Percentiles rank a stretch among this genome's conserved stretches.
Conservation (phyloP, 2,797 vertebrate species). For the Lateolabrax maculatus region DNA sequence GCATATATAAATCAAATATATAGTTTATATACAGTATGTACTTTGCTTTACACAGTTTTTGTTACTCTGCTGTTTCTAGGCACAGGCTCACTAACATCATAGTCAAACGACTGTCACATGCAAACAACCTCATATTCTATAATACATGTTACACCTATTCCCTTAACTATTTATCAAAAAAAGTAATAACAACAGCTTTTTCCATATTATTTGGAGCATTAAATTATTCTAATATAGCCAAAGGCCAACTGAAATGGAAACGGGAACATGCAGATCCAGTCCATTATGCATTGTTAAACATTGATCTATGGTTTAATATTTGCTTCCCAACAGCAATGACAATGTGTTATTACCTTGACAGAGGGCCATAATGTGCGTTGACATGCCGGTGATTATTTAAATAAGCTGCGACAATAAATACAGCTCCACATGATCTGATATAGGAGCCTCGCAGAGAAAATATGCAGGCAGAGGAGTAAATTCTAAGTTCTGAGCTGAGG, state of each 20-base stretch:
- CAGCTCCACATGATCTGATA: conserved; percentile 63
- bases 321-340: conserved; percentile 82
- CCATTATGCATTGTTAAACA: conserved; percentile 86
- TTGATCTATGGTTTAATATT: conserved; percentile 90
- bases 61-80: conserved; percentile 6
- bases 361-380: conserved; percentile 80
- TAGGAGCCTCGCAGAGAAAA: conserved; percentile 52
- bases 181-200: conserved; percentile 79
- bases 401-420: conserved; percentile 82
- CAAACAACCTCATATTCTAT: conserved; percentile 65
- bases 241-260: conserved; percentile 83
- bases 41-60: conserved; percentile 28
- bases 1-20: conserved; percentile 31
- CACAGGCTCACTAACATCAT: conserved; percentile 23
- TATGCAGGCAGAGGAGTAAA: conserved; percentile 62
- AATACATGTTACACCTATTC: conserved; percentile 66
- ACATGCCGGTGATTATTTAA: conserved; percentile 85
- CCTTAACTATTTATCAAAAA: conserved; percentile 79
- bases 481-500: conserved; percentile 56
- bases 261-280: conserved; percentile 82
- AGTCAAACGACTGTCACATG: conserved; percentile 55
- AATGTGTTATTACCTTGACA: conserved; percentile 85
- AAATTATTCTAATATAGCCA: conserved; percentile 85
- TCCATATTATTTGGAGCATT: conserved; percentile 79
- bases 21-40: conserved; percentile 10